phyloP scores from a whole-genome alignment of 2,797 vertebrate species.

The Mionectes olivaceus region DNA sequence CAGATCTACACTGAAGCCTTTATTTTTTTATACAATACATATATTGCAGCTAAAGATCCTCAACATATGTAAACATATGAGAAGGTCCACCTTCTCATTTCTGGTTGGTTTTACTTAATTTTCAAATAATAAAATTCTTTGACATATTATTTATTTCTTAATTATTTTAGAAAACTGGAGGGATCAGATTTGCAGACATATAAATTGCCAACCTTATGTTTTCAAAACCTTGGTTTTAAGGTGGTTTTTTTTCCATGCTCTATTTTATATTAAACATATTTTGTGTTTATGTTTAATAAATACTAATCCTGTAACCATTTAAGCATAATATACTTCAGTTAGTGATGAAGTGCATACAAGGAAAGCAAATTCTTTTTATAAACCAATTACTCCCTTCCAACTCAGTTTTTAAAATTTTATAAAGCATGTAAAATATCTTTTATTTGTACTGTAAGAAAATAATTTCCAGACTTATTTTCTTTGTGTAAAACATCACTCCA shows the following conservation, averaged over 20 bases:
- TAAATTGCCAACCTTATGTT: background rate
- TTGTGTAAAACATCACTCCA: background rate
- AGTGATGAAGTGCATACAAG: background rate
- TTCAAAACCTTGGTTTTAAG: background rate
- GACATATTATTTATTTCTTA: background rate
- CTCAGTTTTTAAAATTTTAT: rapidly evolving
- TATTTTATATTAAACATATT: background rate
- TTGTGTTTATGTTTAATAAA: background rate
- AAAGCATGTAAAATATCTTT: background rate
- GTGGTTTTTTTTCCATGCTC: background rate
- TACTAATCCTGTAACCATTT: background rate
- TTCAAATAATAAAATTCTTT: background rate
- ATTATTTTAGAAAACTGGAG: background rate
- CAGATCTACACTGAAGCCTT: background rate
- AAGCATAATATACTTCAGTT: background rate
- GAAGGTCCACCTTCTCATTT: background rate
- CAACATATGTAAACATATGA: background rate
- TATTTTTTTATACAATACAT: background rate
- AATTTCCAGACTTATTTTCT: background rate
- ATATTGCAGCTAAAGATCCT: background rate
- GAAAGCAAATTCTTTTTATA: background rate
- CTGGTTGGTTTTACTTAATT: background rate
- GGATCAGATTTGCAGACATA: background rate
- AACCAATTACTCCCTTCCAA: background rate
- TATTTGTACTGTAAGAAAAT: background rate